Evolutionary conservation across 1,140 invertebrate genomes (phyloP), one percentile per base, ranked within the genome.

Genomic region (Drosophila kohkoa): DNA sequence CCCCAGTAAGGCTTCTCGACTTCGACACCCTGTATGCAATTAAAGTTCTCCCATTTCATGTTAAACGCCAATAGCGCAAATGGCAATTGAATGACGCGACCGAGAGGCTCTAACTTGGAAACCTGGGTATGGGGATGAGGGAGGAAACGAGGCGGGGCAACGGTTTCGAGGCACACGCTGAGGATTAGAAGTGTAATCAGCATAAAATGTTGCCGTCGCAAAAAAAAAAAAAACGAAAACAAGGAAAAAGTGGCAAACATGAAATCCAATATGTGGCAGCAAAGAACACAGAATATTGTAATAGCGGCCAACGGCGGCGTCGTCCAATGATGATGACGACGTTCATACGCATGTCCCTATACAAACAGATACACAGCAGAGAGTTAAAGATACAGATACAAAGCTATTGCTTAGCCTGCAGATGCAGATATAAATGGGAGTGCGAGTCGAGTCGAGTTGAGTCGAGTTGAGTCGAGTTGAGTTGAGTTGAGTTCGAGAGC

Each of bases 111-210:
- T 35, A 10, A 13, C 51, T 8, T 13, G 15, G 15, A 13, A 67
- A 28, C 11, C 13, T 16, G 13, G 10, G 6, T 0, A 35, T 3
- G 51, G 16, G 16, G 16, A 20, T 20, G 16, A 20, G 16, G 16
- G 16, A 38, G 30, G 4, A 13, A 38, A 15, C 13, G 13, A 3
- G 49, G 16, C 54, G 38, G 13, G 67, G 66, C 65, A 48, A 15
- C 46, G 25, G 54, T 54, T 65, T 35, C 35, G 46, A 60, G 72
- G 85, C 85, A 85, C 85, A 89, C 85, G 86, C 85, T 89, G 85
- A 74, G 85, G 85, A 89, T 89, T 89, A 89, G 85, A 89, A 78
- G 81, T 89, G 85, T 89, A 89, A 89, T 89, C 85, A 89, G 85
- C 85, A 89, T 89, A 89, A 89, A 89, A 87, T 88, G 83, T 88